Base-by-base conservation (phyloP, 1,140 invertebrate species). In the Drosophila chauvacae region DNA sequence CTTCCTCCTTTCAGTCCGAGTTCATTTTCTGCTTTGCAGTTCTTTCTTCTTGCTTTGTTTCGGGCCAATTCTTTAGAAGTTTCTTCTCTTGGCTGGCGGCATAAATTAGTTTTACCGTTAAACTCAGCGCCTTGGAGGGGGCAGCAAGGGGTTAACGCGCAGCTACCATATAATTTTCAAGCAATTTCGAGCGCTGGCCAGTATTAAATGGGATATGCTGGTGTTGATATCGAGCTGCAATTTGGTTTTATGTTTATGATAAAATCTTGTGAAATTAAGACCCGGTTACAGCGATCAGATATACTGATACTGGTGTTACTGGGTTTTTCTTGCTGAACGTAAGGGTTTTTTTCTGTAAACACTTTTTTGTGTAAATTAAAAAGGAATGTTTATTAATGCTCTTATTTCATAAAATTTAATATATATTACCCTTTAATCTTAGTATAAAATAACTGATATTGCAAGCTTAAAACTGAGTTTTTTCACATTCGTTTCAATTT, bases 21-120 rank as follows among this genome's bases (percentile, higher is more conserved):
- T 71, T 51, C 37, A 60, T 59, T 69, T 58, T 50, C 53, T 50
- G 50, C 56, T 56, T 37, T 53, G 61, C 44, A 59, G 7, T 44
- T 45, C 53, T 26, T 56, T 39, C 35, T 56, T 39, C 53, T 39
- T 26, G 55, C 30, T 23, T 59, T 71, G 66, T 72, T 72, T 72
- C 70, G 70, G 70, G 68, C 68, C 70, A 72, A 50, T 73, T 72
- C 77, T 85, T 68, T 56, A 77, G 63, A 61, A 70, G 53, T 77
- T 77, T 58, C 62, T 81, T 58, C 41, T 45, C 48, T 30, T 65
- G 47, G 63, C 42, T 71, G 82, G 77, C 69, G 62, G 81, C 81
- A 86, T 81, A 84, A 84, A 84, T 84, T 84, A 84, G 77, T 69
- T 81, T 56, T 77, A 77, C 81, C 81, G 81, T 85, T 84, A 85